Evolutionary conservation across 2,797 vertebrate genomes (phyloP), one percentile per base, ranked within the genome.

Genomic region (Pangasius krempfi): DNA sequence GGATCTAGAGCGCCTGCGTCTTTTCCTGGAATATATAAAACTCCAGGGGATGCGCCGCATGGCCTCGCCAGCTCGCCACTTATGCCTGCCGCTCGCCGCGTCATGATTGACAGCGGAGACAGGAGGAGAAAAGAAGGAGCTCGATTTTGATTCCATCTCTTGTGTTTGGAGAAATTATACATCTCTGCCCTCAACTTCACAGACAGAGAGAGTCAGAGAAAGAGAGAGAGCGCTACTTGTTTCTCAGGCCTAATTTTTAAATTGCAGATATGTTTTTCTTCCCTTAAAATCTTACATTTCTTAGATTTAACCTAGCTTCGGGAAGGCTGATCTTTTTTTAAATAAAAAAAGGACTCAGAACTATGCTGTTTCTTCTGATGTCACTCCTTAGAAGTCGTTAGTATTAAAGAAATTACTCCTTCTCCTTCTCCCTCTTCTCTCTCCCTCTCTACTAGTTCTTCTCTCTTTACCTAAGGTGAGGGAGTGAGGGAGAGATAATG

Each of bases 1-100:
- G 94, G 96, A 95, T 94, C 96, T 96, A 96, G 94, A 95, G 96
- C 95, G 94, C 89, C 95, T 96, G 95, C 96, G 94, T 96, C 95
- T 54, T 90, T 92, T 72, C 90, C 86, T 64, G 89, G 91, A 93
- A 93, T 92, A 94, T 94, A 93, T 93, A 89, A 91, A 92, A 89
- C 93, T 93, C 91, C 93, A 89, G 93, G 89, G 93, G 94, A 95
- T 94, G 93, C 92, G 92, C 93, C 91, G 91, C 92, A 93, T 92
- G 90, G 91, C 93, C 73, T 85, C 89, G 86, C 87, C 89, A 50
- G 90, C 92, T 92, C 92, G 89, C 92, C 92, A 94, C 93, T 95
- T 94, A 95, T 89, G 92, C 87, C 91, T 93, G 92, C 94, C 95
- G 95, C 94, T 95, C 92, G 86, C 88, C 87, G 89, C 47, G 86